Percentiles rank a stretch among this genome's conserved stretches.
These are phyloP conservation scores for Musca vetustissima DNA, from an alignment of 1,140 invertebrate genomes.

Conservation along the genomic window DNA sequence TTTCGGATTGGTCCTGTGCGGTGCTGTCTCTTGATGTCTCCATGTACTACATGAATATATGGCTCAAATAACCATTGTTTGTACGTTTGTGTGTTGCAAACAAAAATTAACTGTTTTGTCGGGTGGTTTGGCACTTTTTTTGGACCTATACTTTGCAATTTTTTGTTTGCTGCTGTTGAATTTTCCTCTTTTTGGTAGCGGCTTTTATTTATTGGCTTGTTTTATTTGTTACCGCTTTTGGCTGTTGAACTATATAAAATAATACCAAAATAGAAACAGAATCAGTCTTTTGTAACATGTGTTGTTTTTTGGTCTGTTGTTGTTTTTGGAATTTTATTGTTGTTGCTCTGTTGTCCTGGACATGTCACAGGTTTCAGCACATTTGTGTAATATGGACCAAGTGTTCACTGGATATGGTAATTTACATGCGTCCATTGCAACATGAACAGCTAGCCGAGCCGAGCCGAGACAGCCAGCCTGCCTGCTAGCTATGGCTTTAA, in stretches of 20 bases:
- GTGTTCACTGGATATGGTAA: constrained; percentile 11
- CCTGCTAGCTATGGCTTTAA: constrained; percentile 14
- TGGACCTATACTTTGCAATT: not conserved
- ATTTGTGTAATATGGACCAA: constrained; percentile 1
- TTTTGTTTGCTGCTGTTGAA: too few relatives aligned
- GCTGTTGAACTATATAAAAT: too few relatives aligned
- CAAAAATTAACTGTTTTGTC: constrained; percentile 21
- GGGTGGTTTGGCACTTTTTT: constrained; percentile 22
- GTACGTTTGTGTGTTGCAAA: not conserved
- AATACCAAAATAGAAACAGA: too few relatives aligned
- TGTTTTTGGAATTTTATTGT: too few relatives aligned
- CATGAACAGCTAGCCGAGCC: not conserved
- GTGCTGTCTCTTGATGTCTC: not conserved
- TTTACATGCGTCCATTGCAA: constrained; percentile 1
- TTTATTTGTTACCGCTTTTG: too few relatives aligned
- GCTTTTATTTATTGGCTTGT: too few relatives aligned
- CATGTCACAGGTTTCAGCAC: too few relatives aligned
- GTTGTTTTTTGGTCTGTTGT: too few relatives aligned
- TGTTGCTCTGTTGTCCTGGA: too few relatives aligned
- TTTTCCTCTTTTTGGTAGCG: too few relatives aligned
- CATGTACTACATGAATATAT: not conserved
- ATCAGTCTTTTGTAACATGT: too few relatives aligned
- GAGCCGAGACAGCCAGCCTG: too few relatives aligned
- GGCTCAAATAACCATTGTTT: not conserved
- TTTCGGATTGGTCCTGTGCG: not conserved